phyloP scores from a whole-genome alignment of 2,797 vertebrate species.

The Chelon labrosus region DNA sequence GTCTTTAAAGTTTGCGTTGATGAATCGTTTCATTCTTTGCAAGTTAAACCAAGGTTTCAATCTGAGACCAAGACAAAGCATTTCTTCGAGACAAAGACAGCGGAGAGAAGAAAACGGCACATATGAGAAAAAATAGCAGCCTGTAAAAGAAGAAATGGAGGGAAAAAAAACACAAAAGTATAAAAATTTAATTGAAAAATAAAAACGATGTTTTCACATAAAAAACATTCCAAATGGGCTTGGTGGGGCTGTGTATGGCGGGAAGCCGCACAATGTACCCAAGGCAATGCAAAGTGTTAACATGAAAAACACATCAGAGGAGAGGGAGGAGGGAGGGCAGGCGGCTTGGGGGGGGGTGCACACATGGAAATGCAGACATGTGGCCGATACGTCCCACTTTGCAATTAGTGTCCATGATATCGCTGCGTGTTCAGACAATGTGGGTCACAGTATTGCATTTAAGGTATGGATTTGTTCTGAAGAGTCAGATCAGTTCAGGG shows the following conservation, averaged over 20 bases:
- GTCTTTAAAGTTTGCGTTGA: not conserved
- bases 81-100: conserved; percentile 37
- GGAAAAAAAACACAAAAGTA: conserved; percentile 79
- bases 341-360: conserved; percentile 40
- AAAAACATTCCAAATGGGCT: conserved; percentile 84
- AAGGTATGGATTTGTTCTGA: not conserved
- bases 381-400: conserved; percentile 67
- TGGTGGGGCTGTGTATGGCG: conserved; percentile 77
- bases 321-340: conserved; percentile 33
- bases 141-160: conserved; percentile 56
- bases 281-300: conserved; percentile 87
- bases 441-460: conserved; percentile 34
- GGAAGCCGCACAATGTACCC: conserved; percentile 83
- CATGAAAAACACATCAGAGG: conserved; percentile 88
- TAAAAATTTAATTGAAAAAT: conserved; percentile 86
- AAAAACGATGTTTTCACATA: conserved; percentile 81
- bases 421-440: conserved; percentile 34
- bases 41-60: not conserved
- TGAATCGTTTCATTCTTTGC: not conserved
- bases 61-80: conserved; percentile 9
- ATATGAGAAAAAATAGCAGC: conserved; percentile 51
- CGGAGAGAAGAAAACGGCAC: conserved; percentile 24
- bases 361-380: conserved; percentile 62
- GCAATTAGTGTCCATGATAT: conserved; percentile 76
- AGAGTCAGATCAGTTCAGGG: conserved; percentile 18